These are phyloP conservation scores for Heteromyza rotundicornis DNA, from an alignment of 2,888 invertebrate species.

Conservation along the genomic window DNA sequence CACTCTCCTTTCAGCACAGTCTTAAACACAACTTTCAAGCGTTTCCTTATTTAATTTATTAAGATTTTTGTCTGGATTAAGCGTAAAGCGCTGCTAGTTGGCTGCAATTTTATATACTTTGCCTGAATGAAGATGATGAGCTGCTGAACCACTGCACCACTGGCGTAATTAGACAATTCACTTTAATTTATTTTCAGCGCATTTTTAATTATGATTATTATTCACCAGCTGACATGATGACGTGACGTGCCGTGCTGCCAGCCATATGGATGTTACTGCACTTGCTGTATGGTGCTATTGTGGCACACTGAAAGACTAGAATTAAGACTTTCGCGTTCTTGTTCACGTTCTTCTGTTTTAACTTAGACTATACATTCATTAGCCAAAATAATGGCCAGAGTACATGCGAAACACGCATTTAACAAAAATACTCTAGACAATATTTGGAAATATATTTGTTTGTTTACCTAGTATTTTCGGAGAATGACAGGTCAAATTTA, in stretches of 20 bases:
- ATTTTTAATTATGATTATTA: slow-evolving; percentile 7
- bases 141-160: not conserved
- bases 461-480: too few relatives aligned
- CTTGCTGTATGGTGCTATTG: too few relatives aligned
- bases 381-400: not conserved
- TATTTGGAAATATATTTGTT: too few relatives aligned
- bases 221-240: not conserved
- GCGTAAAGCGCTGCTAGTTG: not conserved
- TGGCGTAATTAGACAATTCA: slow-evolving; percentile 6
- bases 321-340: too few relatives aligned
- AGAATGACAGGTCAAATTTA: too few relatives aligned
- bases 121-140: too few relatives aligned
- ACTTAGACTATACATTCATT: too few relatives aligned
- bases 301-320: too few relatives aligned
- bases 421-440: too few relatives aligned
- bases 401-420: slow-evolving; percentile 2
- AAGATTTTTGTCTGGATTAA: not conserved
- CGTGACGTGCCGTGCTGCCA: too few relatives aligned
- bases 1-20: not conserved
- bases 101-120: not conserved
- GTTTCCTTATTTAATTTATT: not conserved
- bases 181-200: not conserved
- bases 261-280: too few relatives aligned
- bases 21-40: not conserved
- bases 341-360: too few relatives aligned